Evolutionary conservation across 1,140 invertebrate species (phyloP).

Genomic region (Zaprionus capensis): DNA sequence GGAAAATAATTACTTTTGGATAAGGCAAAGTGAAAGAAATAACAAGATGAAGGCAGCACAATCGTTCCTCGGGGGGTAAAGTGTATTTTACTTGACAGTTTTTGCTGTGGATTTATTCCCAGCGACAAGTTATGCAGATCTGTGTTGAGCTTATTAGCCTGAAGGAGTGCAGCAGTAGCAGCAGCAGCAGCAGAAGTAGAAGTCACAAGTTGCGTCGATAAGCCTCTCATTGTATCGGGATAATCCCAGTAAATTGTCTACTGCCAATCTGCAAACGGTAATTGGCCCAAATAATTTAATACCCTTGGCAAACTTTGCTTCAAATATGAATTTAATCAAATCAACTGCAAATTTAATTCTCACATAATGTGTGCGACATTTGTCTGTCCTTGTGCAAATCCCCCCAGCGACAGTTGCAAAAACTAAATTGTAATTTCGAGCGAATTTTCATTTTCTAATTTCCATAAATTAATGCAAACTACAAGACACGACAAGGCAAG

Average conservation of each 20-base stretch:
- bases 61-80: constrained; percentile 23
- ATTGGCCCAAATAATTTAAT: constrained; percentile 5
- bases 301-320: background rate
- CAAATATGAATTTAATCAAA: constrained; percentile 2
- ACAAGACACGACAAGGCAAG: background rate
- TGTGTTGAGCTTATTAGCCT: constrained; percentile 44
- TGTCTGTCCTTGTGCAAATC: background rate
- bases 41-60: constrained; percentile 49
- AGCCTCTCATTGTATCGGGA: background rate
- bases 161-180: background rate
- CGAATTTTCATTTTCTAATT: constrained; percentile 27
- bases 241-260: background rate
- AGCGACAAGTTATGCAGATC: constrained; percentile 11
- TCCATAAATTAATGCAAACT: constrained; percentile 26
- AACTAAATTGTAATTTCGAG: constrained; percentile 5
- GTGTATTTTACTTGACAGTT: constrained; percentile 43
- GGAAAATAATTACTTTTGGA: constrained; percentile 83
- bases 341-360: constrained; percentile 3
- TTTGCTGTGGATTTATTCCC: constrained; percentile 20
- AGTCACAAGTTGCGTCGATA: background rate
- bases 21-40: constrained; percentile 80
- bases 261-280: background rate
- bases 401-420: background rate
- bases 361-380: background rate
- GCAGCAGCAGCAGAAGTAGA: background rate